Evolutionary conservation across 1,140 invertebrate genomes (phyloP), one percentile per base, ranked within the genome.

Genomic region (Protaetia brevitarsis): DNA sequence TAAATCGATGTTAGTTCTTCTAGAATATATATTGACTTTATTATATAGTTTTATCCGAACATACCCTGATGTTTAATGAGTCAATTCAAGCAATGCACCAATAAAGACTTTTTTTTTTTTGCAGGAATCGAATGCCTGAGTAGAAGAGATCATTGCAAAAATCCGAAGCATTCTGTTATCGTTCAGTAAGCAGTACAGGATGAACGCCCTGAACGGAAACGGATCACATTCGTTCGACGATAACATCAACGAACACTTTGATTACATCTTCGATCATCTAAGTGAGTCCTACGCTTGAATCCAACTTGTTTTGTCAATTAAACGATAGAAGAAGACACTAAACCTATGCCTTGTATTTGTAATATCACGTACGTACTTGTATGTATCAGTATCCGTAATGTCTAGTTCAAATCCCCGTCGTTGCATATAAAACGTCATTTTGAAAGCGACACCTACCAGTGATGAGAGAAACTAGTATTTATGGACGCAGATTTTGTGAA

Each of bases 121-220:
- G 41, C 78, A 88, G 86, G 86, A 88, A 81, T 88, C 86, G 78
- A 88, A 88, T 83, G 86, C 86, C 85, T 88, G 86, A 88, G 86
- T 88, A 84, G 85, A 87, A 83, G 85, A 86, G 86, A 87, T 88
- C 83, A 88, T 87, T 87, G 86, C 86, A 87, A 87, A 86, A 83
- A 88, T 87, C 84, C 86, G 84, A 81, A 83, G 85, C 80, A 85
- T 87, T 83, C 82, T 87, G 81, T 84, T 86, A 79, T 86, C 86
- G 81, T 88, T 87, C 85, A 86, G 85, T 79, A 85, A 86, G 81
- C 86, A 87, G 80, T 86, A 87, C 79, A 80, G 83, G 78, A 81
- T 68, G 77, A 81, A 80, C 77, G 82, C 83, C 73, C 71, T 82
- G 72, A 77, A 79, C 75, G 79, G 76, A 61, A 80, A 78, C 67